Conservation (phyloP, 2,113 vertebrate species). For the Mixornis gularis region DNA sequence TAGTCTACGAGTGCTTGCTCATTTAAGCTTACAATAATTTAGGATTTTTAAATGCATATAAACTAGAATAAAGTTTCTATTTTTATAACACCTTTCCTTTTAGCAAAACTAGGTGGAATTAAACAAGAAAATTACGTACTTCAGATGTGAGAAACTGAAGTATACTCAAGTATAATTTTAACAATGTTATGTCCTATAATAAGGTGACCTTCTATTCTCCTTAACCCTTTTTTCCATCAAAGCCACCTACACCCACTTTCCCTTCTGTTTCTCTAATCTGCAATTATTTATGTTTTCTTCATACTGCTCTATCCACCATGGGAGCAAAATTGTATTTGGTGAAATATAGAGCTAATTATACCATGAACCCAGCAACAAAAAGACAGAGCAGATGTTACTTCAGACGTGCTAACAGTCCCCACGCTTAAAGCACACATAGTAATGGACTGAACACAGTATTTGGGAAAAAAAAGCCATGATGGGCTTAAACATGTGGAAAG, state of each 20-base stretch:
- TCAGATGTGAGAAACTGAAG: conserved; percentile 43
- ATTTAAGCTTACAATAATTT: background rate
- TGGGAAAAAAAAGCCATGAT: conserved; percentile 48
- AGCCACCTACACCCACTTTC: conserved; percentile 77
- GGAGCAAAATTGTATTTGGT: conserved; percentile 82
- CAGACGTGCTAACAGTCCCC: conserved; percentile 75
- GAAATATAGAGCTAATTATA: conserved; percentile 85
- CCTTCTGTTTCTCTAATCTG: conserved; percentile 85
- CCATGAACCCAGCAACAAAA: conserved; percentile 80
- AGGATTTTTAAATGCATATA: background rate
- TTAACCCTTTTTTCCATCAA: conserved; percentile 79
- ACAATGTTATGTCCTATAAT: conserved; percentile 61
- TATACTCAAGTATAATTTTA: conserved; percentile 56
- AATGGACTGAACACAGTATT: conserved; percentile 54
- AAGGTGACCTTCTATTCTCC: conserved; percentile 78
- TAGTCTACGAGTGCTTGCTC: background rate
- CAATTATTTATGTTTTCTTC: conserved; percentile 85
- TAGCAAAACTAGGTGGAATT: background rate
- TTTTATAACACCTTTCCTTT: background rate
- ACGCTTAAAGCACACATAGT: conserved; percentile 67
- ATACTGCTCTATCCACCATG: conserved; percentile 76
- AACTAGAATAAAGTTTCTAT: background rate
- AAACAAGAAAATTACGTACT: conserved; percentile 48
- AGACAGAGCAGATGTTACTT: conserved; percentile 84
- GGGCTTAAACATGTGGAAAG: conserved; percentile 72